Conservation (phyloP, 2,888 invertebrate genomes). For the Stictocephala bisonia region DNA sequence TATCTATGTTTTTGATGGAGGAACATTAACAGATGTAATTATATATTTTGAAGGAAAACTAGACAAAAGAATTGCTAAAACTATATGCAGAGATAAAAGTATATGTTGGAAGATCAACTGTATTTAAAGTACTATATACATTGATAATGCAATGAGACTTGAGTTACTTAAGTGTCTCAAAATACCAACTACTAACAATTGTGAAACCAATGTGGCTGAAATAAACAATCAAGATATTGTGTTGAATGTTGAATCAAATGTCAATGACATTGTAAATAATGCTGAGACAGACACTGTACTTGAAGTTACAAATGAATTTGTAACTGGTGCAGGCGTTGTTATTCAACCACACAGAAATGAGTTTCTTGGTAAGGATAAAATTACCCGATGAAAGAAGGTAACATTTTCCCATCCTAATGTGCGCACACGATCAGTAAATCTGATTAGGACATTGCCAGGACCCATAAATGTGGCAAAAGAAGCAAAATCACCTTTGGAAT, state of each 20-base stretch:
- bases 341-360: neutral
- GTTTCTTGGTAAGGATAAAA: constrained; percentile 2
- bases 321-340: constrained; percentile 2
- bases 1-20: too few relatives aligned
- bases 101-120: too few relatives aligned
- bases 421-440: constrained; percentile 10
- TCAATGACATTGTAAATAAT: too few relatives aligned
- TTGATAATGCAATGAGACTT: too few relatives aligned
- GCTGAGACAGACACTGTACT: constrained; percentile 9
- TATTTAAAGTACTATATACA: too few relatives aligned
- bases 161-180: too few relatives aligned
- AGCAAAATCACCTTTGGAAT: constrained; percentile 9
- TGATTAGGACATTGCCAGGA: constrained; percentile 8
- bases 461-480: neutral
- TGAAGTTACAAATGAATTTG: neutral
- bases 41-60: too few relatives aligned
- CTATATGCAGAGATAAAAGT: too few relatives aligned
- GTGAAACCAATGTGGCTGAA: constrained; percentile 9
- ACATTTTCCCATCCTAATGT: constrained; percentile 31
- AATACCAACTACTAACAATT: too few relatives aligned
- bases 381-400: neutral
- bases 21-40: too few relatives aligned
- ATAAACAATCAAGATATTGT: neutral
- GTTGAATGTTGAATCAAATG: constrained; percentile 8
- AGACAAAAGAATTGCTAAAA: too few relatives aligned